Evolutionary conservation across 2,113 vertebrate genomes (phyloP), one percentile per base, ranked within the genome.

Genomic region (Rousettus leschenaultii): DNA sequence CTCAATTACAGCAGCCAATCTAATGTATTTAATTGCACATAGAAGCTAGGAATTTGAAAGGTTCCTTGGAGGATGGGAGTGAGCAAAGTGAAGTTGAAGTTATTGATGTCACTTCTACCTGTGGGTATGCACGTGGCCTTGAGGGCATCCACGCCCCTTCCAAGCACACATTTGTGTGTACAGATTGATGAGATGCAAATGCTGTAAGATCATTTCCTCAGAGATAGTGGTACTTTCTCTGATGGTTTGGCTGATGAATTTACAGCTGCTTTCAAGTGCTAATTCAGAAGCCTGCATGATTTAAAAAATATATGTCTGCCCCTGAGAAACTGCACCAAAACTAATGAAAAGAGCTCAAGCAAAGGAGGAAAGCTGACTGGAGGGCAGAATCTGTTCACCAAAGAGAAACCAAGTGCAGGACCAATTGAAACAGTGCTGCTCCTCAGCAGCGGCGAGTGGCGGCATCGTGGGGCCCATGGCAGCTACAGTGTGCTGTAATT

Each of bases 1-100:
- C 97, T 98, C 98, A 98, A 98, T 98, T 98, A 98, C 89, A 92
- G 97, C 96, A 97, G 97, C 97, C 91, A 95, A 97, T 97, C 97
- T 96, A 97, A 93, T 95, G 95, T 66, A 0, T 97, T 98, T 98
- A 98, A 98, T 98, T 98, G 97, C 96, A 97, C 95, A 92, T 83
- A 94, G 78, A 95, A 97, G 93, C 95, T 97, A 84, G 70, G 96
- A 96, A 97, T 97, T 87, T 96, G 96, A 96, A 98, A 73, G 92
- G 86, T 95, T 97, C 74, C 89, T 96, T 82, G 91, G 88, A 88
- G 95, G 57, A 74, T 6, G 30, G 55, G 33, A 40, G n/a, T 88
- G 38, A 80, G 45, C 16, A 38, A 33, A 79, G 63, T 33, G 53
- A 65, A 80, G 86, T 38, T 65, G 51, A n/a, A 82, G 59, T 40